phyloP scores from a whole-genome alignment of 2,113 vertebrate species.

The Macquaria australasica region DNA sequence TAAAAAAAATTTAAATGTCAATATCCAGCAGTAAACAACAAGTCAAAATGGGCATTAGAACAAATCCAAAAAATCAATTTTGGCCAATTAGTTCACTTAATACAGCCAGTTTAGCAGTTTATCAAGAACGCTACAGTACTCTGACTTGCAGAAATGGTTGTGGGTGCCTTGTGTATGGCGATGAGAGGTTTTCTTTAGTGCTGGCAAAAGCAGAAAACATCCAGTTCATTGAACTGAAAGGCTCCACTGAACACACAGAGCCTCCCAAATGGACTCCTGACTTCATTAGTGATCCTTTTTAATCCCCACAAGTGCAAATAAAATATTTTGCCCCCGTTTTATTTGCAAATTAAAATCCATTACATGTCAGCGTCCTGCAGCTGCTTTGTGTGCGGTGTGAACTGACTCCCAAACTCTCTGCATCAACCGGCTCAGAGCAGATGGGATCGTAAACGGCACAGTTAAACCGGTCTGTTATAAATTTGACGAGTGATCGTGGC shows the following conservation, averaged over 20 bases:
- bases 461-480: constrained; percentile 31
- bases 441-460: constrained; percentile 39
- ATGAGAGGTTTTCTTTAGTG: constrained; percentile 25
- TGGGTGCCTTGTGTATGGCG: constrained; percentile 6
- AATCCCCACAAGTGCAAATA: constrained; percentile 59
- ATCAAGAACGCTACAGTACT: not conserved
- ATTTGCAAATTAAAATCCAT: constrained; percentile 60
- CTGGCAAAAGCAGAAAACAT: constrained; percentile 44
- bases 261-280: constrained; percentile 6
- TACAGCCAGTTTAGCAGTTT: not conserved
- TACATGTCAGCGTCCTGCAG: constrained; percentile 14
- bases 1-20: not conserved
- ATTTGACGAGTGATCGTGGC: constrained; percentile 31
- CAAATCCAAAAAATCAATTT: not conserved
- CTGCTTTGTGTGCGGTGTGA: constrained; percentile 28
- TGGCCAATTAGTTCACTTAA: not conserved
- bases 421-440: constrained; percentile 25
- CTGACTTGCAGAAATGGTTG: constrained; percentile 7
- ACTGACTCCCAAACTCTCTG: constrained; percentile 3
- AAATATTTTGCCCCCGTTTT: constrained; percentile 55
- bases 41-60: not conserved
- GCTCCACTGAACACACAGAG: constrained; percentile 22
- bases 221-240: constrained; percentile 23
- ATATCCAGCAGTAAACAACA: not conserved
- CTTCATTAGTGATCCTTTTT: constrained; percentile 57